Evolutionary conservation across 2,888 invertebrate species (phyloP).

Genomic region (Aricia artaxerxes): DNA sequence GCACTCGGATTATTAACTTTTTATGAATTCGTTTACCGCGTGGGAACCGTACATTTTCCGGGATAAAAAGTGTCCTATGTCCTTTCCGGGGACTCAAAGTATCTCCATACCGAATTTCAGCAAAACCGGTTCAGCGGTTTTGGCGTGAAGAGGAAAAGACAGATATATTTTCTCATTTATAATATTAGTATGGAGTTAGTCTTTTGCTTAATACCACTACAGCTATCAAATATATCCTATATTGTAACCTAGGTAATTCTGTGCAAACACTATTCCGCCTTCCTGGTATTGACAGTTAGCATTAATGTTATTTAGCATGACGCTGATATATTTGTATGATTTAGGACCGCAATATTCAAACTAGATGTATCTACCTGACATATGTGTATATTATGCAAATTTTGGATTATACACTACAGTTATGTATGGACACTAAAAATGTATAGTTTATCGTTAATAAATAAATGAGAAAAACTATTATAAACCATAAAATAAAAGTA

Average conservation of each 20-base stretch:
- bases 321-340: slow-evolving; percentile 24
- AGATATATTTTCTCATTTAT: no score
- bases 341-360: slow-evolving; percentile 4
- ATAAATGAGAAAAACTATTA: no score
- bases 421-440: not conserved
- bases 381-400: slow-evolving; percentile 12
- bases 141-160: no score
- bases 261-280: not conserved
- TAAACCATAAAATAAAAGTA: not conserved
- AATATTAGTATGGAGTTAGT: no score
- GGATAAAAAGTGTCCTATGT: no score
- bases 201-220: no score
- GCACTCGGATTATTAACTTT: no score
- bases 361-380: not conserved
- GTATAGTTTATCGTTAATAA: not conserved
- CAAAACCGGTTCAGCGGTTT: no score
- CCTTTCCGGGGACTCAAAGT: no score
- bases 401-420: not conserved
- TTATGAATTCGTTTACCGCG: no score
- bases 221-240: not conserved
- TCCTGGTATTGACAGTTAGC: slow-evolving; percentile 13
- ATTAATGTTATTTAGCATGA: slow-evolving; percentile 21
- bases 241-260: not conserved
- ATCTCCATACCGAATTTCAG: no score
- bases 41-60: no score